A percentile compares a stretch with the other conserved stretches of the same genome.
Evolutionary conservation across 2,797 vertebrate species (phyloP).

Genomic region (Balearica regulorum): DNA sequence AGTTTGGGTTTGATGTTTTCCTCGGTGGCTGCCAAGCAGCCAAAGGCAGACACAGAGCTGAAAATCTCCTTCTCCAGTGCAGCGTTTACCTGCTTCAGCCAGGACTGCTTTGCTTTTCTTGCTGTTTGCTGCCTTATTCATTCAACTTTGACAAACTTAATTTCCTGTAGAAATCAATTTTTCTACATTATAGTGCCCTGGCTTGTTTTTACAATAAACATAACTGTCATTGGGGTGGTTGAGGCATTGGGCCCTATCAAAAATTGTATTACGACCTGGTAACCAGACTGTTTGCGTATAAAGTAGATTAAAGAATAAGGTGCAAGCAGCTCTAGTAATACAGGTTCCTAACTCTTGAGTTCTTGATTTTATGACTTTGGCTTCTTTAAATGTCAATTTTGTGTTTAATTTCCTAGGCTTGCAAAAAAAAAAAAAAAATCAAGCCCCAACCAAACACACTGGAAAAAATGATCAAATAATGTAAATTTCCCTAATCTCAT

Average conservation of each 20-base stretch:
- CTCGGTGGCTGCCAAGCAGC: background rate
- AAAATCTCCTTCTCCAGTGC: background rate
- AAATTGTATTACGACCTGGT: background rate
- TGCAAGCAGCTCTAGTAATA: background rate
- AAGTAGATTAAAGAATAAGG: background rate
- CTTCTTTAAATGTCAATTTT: constrained; percentile 13
- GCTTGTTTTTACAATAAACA: background rate
- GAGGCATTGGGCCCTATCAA: background rate
- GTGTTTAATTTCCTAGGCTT: background rate
- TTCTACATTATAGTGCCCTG: background rate
- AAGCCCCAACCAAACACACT: background rate
- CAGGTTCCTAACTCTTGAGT: background rate
- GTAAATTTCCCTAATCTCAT: background rate
- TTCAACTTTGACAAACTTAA: background rate
- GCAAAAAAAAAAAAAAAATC: background rate
- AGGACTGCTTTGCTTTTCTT: background rate
- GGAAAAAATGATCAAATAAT: background rate
- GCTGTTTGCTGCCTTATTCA: background rate
- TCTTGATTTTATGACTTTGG: background rate
- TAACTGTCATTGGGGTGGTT: background rate
- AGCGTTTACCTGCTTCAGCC: background rate
- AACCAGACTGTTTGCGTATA: background rate
- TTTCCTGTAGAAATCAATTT: background rate
- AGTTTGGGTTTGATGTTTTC: background rate
- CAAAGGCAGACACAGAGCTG: background rate